Percentiles rank a stretch among this genome's conserved stretches.
Conservation (phyloP, 2,888 invertebrate species). For the Eubasilissa splendida region DNA sequence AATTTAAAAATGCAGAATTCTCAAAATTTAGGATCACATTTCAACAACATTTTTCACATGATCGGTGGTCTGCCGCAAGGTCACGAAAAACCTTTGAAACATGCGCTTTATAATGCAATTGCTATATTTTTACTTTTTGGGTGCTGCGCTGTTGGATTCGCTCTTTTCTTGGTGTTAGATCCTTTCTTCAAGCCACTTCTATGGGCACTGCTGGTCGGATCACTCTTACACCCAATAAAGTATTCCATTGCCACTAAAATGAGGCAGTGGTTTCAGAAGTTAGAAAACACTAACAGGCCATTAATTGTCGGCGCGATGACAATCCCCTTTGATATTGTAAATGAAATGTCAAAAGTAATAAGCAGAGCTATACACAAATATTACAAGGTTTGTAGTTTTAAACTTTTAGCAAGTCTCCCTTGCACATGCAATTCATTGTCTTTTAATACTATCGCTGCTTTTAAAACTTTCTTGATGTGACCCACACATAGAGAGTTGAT, state of each 20-base stretch:
- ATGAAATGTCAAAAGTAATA: slow-evolving; percentile 82
- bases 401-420: neutral
- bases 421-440: too few relatives aligned
- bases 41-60: slow-evolving; percentile 80
- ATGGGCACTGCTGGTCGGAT: slow-evolving; percentile 98
- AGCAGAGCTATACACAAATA: slow-evolving; percentile 81
- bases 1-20: slow-evolving; percentile 53
- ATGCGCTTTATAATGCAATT: slow-evolving; percentile 91
- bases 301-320: slow-evolving; percentile 74
- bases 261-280: slow-evolving; percentile 83
- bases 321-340: slow-evolving; percentile 84
- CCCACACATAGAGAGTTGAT: too few relatives aligned
- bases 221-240: slow-evolving; percentile 96
- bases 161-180: slow-evolving; percentile 87
- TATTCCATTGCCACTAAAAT: slow-evolving; percentile 82
- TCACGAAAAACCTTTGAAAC: slow-evolving; percentile 91
- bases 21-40: slow-evolving; percentile 60
- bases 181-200: slow-evolving; percentile 95
- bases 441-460: too few relatives aligned
- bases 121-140: slow-evolving; percentile 83
- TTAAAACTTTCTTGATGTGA: too few relatives aligned
- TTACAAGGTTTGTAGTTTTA: slow-evolving; percentile 66
- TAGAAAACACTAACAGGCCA: slow-evolving; percentile 79
- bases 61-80: slow-evolving; percentile 81
- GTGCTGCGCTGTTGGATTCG: slow-evolving; percentile 80